Evolutionary conservation across 2,888 invertebrate species (phyloP), one percentile per base, ranked within the genome.

Genomic region (Acronicta leporina): DNA sequence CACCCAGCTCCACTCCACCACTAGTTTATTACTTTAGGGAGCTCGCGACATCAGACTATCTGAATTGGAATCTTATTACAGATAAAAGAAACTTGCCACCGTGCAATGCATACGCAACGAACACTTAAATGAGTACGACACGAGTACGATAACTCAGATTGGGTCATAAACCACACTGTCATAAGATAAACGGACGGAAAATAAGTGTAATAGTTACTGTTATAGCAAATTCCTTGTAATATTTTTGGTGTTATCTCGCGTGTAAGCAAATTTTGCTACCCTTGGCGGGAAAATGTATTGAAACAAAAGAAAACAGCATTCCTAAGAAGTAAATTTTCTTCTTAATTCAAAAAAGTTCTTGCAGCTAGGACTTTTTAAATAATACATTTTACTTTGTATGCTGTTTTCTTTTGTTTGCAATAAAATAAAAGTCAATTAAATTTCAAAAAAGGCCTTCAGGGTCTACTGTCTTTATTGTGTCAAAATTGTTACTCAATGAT

Each of bases 11-110:
- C 65, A 75, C 82, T 84, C 87, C 70, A 80, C 87, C 80, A 84
- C 85, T 89, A 87, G 88, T 92, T 91, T 94, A 92, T 93, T 92
- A 90, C 92, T 92, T 90, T 88, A 90, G 92, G 93, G 93, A 91
- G 86, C 81, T 78, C 79, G 79, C 84, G 84, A 87, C 89, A 86
- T 85, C 87, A 83, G 83, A 80, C 84, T 79, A 85, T 85, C 81
- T 83, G 87, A 90, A 91, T 90, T 86, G 90, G 90, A 91, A 93
- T 93, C 92, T 93, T 91, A 92, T 92, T 93, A 90, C 84, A 92
- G 93, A 93, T 93, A 92, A 91, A 93, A 92, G 90, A 89, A 91
- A 91, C 87, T 89, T 82, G 78, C 84, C 79, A 81, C 81, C 87
- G 83, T 82, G 87, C 88, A 89, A 88, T 91, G 92, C 92, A 92